phyloP scores from a whole-genome alignment of 2,113 vertebrate species.

The Mola mola region DNA sequence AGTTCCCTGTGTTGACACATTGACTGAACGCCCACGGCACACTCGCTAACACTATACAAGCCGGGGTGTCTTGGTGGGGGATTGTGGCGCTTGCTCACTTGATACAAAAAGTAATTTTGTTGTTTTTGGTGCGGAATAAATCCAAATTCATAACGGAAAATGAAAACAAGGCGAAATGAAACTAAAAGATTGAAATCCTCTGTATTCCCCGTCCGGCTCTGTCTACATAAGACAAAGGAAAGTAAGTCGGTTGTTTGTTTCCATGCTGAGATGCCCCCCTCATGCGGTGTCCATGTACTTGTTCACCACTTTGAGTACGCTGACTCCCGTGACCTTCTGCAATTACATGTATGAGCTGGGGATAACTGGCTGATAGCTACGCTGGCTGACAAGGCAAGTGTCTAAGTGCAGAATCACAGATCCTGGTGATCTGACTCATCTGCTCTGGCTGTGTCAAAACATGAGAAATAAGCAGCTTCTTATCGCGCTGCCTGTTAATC shows the following conservation, averaged over 20 bases:
- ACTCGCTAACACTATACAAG: slow-evolving; percentile 15
- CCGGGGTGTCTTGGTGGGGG: slow-evolving; percentile 3
- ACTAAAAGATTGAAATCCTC: neutral
- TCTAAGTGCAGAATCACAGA: slow-evolving; percentile 28
- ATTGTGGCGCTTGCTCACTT: neutral
- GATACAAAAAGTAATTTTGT: slow-evolving; percentile 22
- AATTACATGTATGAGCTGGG: slow-evolving; percentile 17
- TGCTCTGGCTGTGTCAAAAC: too few species aligned
- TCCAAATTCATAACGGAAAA: slow-evolving; percentile 1
- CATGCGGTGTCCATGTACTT: neutral
- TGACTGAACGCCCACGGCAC: slow-evolving; percentile 37
- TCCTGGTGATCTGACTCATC: slow-evolving; percentile 1
- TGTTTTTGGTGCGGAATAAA: slow-evolving; percentile 18
- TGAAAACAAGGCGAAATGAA: neutral
- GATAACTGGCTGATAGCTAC: slow-evolving; percentile 42
- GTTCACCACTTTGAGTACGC: slow-evolving; percentile 1
- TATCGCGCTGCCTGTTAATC: neutral
- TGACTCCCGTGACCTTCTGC: neutral
- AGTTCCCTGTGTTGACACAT: slow-evolving; percentile 43
- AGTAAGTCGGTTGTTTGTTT: too few species aligned
- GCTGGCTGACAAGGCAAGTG: slow-evolving; percentile 27
- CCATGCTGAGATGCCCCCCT: neutral
- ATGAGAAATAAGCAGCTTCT: too few species aligned
- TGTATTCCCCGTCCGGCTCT: too few species aligned
- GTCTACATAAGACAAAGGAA: too few species aligned